phyloP scores from a whole-genome alignment of 2,888 invertebrate species.

The Phalera bucephala region DNA sequence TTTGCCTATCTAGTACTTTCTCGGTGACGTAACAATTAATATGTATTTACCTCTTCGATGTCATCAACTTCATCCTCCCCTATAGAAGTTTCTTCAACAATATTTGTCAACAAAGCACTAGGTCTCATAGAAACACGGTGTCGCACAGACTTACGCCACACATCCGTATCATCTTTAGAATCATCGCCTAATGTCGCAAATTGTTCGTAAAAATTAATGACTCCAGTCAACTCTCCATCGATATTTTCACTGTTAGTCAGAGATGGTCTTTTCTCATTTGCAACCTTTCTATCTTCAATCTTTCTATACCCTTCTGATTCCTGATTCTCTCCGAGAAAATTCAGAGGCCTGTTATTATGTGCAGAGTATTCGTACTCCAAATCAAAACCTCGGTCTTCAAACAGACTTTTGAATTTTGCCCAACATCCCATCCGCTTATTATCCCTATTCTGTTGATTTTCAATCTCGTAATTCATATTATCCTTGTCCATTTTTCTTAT shows the following conservation, averaged over 20 bases:
- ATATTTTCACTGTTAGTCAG: conserved; percentile 29
- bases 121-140: conserved; percentile 70
- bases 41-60: conserved; percentile 61
- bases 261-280: conserved; percentile 23
- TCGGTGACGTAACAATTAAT: too few species aligned
- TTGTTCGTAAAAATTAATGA: conserved; percentile 73
- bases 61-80: conserved; percentile 54
- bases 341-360: conserved; percentile 27
- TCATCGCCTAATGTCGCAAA: conserved; percentile 65
- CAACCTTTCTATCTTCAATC: conserved; percentile 45
- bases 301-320: conserved; percentile 53
- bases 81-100: conserved; percentile 61
- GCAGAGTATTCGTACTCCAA: conserved; percentile 63
- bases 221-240: conserved; percentile 53
- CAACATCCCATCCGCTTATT: conserved; percentile 55
- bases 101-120: conserved; percentile 67
- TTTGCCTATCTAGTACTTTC: too few species aligned
- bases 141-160: conserved; percentile 47
- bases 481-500: conserved; percentile 30
- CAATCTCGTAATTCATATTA: conserved; percentile 7
- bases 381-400: conserved; percentile 73
- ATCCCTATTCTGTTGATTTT: conserved; percentile 7
- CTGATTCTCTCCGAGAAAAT: conserved; percentile 41
- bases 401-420: conserved; percentile 66
- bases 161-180: conserved; percentile 47